phyloP scores from a whole-genome alignment of 64 coral and sea anemone genomes.

The Dendrophyllia cribrosa region DNA sequence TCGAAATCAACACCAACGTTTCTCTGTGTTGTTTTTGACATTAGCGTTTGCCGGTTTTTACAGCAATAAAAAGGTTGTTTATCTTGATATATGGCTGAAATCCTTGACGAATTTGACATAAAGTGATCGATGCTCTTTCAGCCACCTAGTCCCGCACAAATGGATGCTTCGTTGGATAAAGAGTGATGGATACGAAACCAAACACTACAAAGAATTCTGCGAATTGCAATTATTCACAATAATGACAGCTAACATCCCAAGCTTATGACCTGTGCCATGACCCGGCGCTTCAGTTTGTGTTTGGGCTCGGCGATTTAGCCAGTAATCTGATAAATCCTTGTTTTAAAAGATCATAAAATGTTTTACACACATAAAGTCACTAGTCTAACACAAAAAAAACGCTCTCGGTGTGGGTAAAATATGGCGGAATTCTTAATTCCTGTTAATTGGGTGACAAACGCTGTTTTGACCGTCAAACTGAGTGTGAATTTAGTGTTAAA shows the following conservation, averaged over 20 bases:
- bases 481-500: not conserved
- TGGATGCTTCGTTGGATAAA: not conserved
- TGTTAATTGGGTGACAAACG: conserved; percentile 8
- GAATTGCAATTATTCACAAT: conserved; percentile 46
- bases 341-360: conserved; percentile 5
- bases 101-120: too few relatives aligned
- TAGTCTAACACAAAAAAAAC: not conserved
- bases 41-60: not conserved
- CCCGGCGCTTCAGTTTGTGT: not conserved
- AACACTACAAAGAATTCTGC: conserved; percentile 47
- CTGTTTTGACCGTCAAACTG: not conserved
- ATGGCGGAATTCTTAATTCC: too few relatives aligned
- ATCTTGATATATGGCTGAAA: not conserved
- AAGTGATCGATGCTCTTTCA: not conserved
- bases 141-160: not conserved
- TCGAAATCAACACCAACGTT: not conserved
- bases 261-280: conserved; percentile 24
- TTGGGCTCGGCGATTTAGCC: not conserved
- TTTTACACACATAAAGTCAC: not conserved
- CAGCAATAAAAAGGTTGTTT: not conserved
- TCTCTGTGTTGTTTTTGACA: conserved; percentile 4
- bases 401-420: not conserved
- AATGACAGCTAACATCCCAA: conserved; percentile 5
- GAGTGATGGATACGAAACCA: conserved; percentile 1
- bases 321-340: conserved; percentile 10